Conservation (phyloP, 2,113 vertebrate genomes). For the Axis porcinus region DNA sequence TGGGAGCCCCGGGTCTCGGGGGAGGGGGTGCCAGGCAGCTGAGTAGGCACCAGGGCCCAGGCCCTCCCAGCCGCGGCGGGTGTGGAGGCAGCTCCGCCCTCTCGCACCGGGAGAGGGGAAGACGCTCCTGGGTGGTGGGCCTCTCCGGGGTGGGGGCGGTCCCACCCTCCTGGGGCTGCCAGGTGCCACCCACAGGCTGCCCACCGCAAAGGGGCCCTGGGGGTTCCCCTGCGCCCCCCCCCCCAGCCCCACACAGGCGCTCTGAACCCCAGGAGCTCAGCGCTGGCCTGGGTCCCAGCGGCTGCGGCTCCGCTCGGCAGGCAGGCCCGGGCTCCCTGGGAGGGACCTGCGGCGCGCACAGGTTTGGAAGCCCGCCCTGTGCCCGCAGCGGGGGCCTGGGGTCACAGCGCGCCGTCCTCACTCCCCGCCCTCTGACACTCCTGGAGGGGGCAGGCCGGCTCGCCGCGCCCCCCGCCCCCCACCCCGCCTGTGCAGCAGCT, state of each 20-base stretch:
- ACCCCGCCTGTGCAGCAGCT: not conserved
- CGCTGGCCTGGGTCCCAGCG: slow-evolving; percentile 16
- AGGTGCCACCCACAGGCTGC: slow-evolving; percentile 68
- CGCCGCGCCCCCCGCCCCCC: fast-evolving
- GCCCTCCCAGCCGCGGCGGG: fast-evolving
- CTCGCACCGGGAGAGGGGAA: not conserved
- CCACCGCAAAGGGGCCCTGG: slow-evolving; percentile 52
- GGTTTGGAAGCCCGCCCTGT: not conserved
- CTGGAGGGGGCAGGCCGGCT: not conserved
- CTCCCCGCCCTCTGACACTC: not conserved
- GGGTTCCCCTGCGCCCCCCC: slow-evolving; percentile 1
- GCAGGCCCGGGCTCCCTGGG: not conserved
- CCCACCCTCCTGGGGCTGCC: slow-evolving; percentile 4
- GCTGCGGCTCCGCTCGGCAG: not conserved
- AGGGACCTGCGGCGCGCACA: not conserved
- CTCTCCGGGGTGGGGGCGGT: slow-evolving; percentile 28
- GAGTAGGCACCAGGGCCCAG: not conserved
- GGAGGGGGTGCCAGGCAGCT: not conserved
- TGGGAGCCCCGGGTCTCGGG: fast-evolving
- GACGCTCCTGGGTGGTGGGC: slow-evolving; percentile 62
- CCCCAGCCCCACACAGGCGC: not conserved
- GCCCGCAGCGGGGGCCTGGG: not conserved
- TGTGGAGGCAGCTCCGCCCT: not conserved
- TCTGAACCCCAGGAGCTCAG: not conserved
- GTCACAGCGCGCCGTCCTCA: not conserved